phyloP scores from a whole-genome alignment of 2,113 vertebrate genomes.

The Myocastor coypus region DNA sequence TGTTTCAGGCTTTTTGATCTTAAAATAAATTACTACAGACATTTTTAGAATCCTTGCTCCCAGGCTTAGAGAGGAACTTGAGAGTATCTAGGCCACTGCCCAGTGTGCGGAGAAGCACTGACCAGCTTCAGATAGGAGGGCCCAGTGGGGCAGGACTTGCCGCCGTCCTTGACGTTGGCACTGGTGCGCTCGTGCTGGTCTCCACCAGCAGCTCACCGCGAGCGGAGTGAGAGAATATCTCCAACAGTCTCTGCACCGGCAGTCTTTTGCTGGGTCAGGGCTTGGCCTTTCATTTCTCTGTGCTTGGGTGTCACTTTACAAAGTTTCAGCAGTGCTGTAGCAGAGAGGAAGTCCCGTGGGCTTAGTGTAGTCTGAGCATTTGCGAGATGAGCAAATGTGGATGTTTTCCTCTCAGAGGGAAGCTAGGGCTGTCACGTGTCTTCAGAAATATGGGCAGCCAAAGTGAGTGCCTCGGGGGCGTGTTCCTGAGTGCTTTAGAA shows the following conservation, averaged over 20 bases:
- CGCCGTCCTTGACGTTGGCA: rapidly evolving
- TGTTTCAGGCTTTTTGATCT: not conserved
- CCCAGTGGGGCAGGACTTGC: rapidly evolving
- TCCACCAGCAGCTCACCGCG: not conserved
- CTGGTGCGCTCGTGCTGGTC: not conserved
- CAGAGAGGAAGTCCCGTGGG: not conserved
- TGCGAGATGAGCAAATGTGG: rapidly evolving
- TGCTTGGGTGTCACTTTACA: not conserved
- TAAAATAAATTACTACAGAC: not conserved
- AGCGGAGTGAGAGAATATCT: not conserved
- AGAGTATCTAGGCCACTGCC: not conserved
- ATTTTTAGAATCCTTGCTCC: not conserved
- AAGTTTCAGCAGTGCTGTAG: rapidly evolving
- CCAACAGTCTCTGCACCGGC: not conserved
- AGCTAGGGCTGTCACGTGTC: rapidly evolving
- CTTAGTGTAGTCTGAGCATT: not conserved
- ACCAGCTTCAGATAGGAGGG: rapidly evolving
- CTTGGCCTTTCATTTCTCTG: not conserved
- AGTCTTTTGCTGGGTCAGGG: rapidly evolving
- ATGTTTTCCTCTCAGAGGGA: rapidly evolving
- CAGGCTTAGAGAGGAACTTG: not conserved
- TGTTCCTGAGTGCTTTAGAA: rapidly evolving
- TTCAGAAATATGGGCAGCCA: rapidly evolving
- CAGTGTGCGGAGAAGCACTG: rapidly evolving
- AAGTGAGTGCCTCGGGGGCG: rapidly evolving